A percentile compares a stretch with the other conserved stretches of the same genome.
These are phyloP conservation scores for Drosophila ficusphila DNA, from an alignment of 1,140 invertebrate species.

Conservation along the genomic window DNA sequence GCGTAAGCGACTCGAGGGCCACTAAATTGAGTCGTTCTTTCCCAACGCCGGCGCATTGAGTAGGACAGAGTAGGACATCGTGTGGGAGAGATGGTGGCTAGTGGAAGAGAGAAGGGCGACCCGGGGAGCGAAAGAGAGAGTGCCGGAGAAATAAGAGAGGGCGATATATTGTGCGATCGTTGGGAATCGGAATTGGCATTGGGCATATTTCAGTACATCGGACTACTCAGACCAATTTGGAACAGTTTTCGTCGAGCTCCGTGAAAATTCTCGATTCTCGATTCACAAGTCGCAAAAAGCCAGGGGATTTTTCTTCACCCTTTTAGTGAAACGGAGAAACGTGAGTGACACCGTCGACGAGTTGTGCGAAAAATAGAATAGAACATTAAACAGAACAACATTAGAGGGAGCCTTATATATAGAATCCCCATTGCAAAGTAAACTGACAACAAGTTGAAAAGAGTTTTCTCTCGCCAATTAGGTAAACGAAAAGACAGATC, in stretches of 20 bases:
- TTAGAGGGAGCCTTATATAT: constrained; percentile 25
- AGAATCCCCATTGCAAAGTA: constrained; percentile 12
- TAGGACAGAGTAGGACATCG: constrained; percentile 73
- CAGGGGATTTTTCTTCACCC: constrained; percentile 10
- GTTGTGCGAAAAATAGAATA: constrained; percentile 74
- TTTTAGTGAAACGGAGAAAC: constrained; percentile 19
- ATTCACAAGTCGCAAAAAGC: constrained; percentile 36
- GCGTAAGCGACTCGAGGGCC: constrained; percentile 39
- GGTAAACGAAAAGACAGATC: constrained; percentile 25
- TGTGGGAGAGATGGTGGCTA: constrained; percentile 17
- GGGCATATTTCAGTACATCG: constrained; percentile 44
- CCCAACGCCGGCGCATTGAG: constrained; percentile 63
- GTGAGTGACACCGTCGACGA: constrained; percentile 37
- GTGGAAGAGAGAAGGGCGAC: constrained; percentile 5
- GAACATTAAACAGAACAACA: constrained; percentile 44
- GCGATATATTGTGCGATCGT: constrained; percentile 14
- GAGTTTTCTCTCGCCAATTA: constrained; percentile 15
- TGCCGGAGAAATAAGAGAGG: constrained; percentile 6
- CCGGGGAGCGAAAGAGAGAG: constrained; percentile 16
- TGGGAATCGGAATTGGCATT: constrained; percentile 46
- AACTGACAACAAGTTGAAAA: constrained; percentile 29
- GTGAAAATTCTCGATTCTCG: no score
- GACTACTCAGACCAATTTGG: constrained; percentile 59
- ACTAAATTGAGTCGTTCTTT: constrained; percentile 75
- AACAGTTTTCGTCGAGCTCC: constrained; percentile 65